These are phyloP conservation scores for Caenorhabditis sinica DNA, from an alignment of 2,888 invertebrate species.

Conservation along the genomic window DNA sequence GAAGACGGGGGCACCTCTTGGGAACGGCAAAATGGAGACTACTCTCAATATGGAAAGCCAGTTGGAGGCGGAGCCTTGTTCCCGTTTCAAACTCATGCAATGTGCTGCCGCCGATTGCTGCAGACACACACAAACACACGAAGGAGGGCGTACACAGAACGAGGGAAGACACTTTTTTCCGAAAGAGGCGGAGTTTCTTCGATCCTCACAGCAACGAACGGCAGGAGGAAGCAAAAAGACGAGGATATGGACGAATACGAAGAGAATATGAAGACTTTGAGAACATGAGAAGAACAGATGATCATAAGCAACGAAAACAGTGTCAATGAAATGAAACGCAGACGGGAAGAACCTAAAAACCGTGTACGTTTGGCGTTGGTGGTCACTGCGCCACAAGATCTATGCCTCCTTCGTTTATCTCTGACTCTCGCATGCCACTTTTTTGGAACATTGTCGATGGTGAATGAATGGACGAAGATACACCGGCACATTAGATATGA, in stretches of 20 bases:
- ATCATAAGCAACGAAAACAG: conserved; percentile 40
- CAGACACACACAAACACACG: conserved; percentile 58
- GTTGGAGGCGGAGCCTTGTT: conserved; percentile 51
- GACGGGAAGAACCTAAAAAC: conserved; percentile 36
- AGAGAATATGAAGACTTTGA: conserved; percentile 26
- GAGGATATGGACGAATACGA: conserved; percentile 31
- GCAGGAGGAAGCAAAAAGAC: conserved; percentile 43
- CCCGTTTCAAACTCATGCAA: conserved; percentile 63
- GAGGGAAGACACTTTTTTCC: conserved; percentile 37
- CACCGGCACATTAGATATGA: conserved; percentile 8
- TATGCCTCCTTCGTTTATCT: conserved; percentile 7
- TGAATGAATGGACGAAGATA: conserved; percentile 11
- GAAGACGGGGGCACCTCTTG: conserved; percentile 6
- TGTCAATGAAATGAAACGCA: conserved; percentile 10
- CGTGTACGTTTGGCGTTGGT: conserved; percentile 32
- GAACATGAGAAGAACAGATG: conserved; percentile 56
- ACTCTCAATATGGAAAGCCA: conserved; percentile 44
- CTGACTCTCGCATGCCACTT: conserved; percentile 10
- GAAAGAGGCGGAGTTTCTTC: conserved; percentile 47
- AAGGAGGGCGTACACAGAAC: conserved; percentile 53
- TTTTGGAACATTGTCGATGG: background rate
- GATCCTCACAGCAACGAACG: conserved; percentile 44
- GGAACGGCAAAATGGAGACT: conserved; percentile 19
- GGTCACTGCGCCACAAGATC: conserved; percentile 32
- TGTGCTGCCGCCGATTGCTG: conserved; percentile 50